Evolutionary conservation across 2,888 invertebrate species (phyloP).

Genomic region (Salpingus planirostris): DNA sequence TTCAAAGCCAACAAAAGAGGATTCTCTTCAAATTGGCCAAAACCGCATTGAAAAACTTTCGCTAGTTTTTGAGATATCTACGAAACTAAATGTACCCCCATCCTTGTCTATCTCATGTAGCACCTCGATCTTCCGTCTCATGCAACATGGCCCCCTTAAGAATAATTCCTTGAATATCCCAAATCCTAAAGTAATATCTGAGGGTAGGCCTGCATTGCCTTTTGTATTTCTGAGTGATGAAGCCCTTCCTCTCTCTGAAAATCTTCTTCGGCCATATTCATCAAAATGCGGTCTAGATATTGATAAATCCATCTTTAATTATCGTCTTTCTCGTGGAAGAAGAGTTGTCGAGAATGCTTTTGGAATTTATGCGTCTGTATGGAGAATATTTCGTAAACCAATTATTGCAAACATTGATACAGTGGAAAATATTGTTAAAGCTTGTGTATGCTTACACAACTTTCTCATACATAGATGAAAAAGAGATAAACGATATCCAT

Average conservation of each 20-base stretch:
- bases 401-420: not conserved
- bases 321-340: not conserved
- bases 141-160: too few species aligned
- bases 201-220: not conserved
- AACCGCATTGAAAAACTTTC: too few species aligned
- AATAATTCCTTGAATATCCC: not conserved
- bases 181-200: not conserved
- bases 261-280: not conserved
- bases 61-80: too few species aligned
- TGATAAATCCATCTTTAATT: not conserved
- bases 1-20: too few species aligned
- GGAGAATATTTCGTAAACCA: not conserved
- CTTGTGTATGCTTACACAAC: not conserved
- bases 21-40: too few species aligned
- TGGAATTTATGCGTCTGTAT: not conserved
- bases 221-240: not conserved
- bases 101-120: too few species aligned
- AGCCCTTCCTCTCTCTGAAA: not conserved
- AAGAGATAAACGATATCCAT: too few species aligned
- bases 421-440: not conserved
- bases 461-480: too few species aligned
- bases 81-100: too few species aligned
- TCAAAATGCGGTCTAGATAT: not conserved
- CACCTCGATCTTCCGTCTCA: too few species aligned
- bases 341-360: constrained; percentile 3